Evolutionary conservation across 2,797 vertebrate genomes (phyloP).

Genomic region (Tadarida brasiliensis): DNA sequence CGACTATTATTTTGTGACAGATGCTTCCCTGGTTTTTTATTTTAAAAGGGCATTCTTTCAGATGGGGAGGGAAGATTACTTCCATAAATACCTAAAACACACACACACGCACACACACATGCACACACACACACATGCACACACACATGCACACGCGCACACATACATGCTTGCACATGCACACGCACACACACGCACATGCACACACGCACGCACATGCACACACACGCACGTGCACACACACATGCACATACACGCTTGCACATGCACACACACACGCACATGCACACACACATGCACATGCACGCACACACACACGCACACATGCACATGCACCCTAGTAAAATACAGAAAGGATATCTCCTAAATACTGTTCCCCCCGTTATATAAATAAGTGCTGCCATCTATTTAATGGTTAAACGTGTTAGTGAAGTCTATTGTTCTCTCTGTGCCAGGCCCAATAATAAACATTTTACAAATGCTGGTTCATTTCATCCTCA

Average conservation of each 20-base stretch:
- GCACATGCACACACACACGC: too few relatives aligned
- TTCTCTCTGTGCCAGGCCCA: not conserved
- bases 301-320: not conserved
- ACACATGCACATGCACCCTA: too few relatives aligned
- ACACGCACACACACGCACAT: not conserved
- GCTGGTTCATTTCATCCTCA: not conserved
- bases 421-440: not conserved
- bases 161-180: too few relatives aligned
- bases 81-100: not conserved
- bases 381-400: not conserved
- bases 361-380: not conserved
- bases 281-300: not conserved
- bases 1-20: not conserved
- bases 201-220: too few relatives aligned
- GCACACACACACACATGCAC: not conserved
- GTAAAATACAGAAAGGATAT: not conserved
- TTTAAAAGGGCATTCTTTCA: not conserved
- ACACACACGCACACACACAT: not conserved
- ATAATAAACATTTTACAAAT: not conserved
- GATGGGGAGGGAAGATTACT: not conserved
- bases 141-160: not conserved
- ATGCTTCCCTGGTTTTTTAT: not conserved
- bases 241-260: not conserved
- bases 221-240: too few relatives aligned
- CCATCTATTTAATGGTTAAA: not conserved